Evolutionary conservation across 2,888 invertebrate species (phyloP), one percentile per base, ranked within the genome.

Genomic region (Pristionchus entomophagus): DNA sequence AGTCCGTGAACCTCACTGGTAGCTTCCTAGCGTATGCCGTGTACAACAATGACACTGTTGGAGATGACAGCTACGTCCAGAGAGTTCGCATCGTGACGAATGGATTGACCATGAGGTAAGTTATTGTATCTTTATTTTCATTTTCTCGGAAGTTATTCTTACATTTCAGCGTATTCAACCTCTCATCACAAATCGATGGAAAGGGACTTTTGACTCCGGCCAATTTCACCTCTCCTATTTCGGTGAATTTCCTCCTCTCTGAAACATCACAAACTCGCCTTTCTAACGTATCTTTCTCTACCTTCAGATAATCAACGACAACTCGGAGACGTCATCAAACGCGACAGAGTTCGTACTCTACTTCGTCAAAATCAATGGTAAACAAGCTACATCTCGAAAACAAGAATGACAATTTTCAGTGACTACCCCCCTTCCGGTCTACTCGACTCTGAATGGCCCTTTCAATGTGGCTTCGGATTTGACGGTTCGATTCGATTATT

Each of bases 231-330:
- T 19, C 69, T 17, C 69, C 69, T 10, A 69, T 69, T 22, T 38
- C 69, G 35, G 65, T 69, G 38, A 38, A 6, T 69, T 69, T 14
- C 14, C 3, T 8, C 29, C 29, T 6, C 26, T 29, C 22, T 56
- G 56, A 56, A 56, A 56, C n/a, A n/a, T 2, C n/a, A 14, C 8
- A 56, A n/a, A 56, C n/a, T n/a, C 17, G 8, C 8, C 56, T 56
- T 56, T 4, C 2, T 8, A 56, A 56, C 1, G 1, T n/a, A 56
- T 17, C 51, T 19, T 19, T 51, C 2, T 53, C 17, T n/a, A 1
- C 8, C 4, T 62, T 69, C 22, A 69, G 69, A 69, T 69, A 10
- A 41, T 69, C 69, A 69, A 69, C n/a, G 69, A 69, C 19, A 69
- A 69, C 38, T 26, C 1, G 4, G 1, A n/a, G 14, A 32, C 38